Evolutionary conservation across 2,888 invertebrate genomes (phyloP), one percentile per base, ranked within the genome.

Genomic region (Parthenolecanium corni): DNA sequence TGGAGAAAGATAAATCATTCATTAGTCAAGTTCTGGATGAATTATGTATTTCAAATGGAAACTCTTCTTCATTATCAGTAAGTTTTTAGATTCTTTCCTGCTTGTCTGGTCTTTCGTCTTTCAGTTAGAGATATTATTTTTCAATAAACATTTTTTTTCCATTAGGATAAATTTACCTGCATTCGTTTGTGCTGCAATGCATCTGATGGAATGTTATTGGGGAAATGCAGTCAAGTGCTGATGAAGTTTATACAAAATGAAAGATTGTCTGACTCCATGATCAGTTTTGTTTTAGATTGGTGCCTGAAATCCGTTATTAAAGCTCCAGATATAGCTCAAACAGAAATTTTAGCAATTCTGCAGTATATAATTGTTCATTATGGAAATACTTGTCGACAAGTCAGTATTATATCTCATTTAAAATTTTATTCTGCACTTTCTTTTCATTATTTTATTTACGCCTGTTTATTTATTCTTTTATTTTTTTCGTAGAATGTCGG

Each of bases 161-260:
- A 21, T 1, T 16, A 58, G 58, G 49, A 58, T 1, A 58, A 58
- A 58, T 58, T 38, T 21, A n/a, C 6, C 9, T 49, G 31, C 49
- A 16, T 58, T 49, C 58, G 49, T 31, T 23, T 49, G 31, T 58
- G 58, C 18, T 58, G 58, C 20, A 36, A 47, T 1, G 16, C 47
- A 0, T 49, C 49, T 1, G 49, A 58, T 38, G 14, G 21, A 1
- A 38, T 58, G 47, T 18, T 49, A 14, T 36, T 46, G 11, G 58
- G 49, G 49, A 58, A 58, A 21, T 58, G 58, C 20, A 38, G 58
- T 25, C 58, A 58, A 49, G 49, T 58, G 11, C 6, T 58, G 18
- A 31, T 49, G 14, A 58, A 58, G 21, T 58, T 58, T 5, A 21
- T 58, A 18, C 49, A n/a, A 4, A 47, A 49, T 24, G 31, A 49